Evolutionary conservation across 1,140 invertebrate genomes (phyloP), one percentile per base, ranked within the genome.

Genomic region (Zaprionus ornatus): DNA sequence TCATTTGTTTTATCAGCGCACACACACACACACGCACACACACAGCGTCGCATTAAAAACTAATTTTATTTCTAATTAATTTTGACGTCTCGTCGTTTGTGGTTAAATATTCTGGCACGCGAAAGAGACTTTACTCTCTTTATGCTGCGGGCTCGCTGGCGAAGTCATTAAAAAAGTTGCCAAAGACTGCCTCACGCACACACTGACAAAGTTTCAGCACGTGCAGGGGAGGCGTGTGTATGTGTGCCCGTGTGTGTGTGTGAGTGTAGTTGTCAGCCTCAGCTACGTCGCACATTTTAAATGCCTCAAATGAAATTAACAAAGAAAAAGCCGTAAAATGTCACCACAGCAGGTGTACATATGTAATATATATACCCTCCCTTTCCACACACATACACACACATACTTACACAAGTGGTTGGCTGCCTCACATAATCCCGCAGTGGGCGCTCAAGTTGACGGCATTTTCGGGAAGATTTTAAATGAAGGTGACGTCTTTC

Each of bases 21-120:
- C 74, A 69, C 48, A 74, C 48, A 61, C 48, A 79, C 27, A 69
- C 37, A 29, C 35, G 54, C 64, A 69, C 19, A 61, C 37, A 42
- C 17, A 59, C 35, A n/a, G n/a, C 80, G 69, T 87, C 74, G 80
- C 80, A 87, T 88, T 87, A 87, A 87, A 87, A 87, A 87, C 84
- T 87, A 87, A 87, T 87, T 87, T 88, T 87, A 87, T 87, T 87
- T 87, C 84, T 88, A 88, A 88, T 88, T 88, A 88, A 88, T 88
- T 88, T 88, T 88, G 84, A 88, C 84, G 85, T 88, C 85, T 88
- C 80, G 84, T 88, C 84, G 84, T 90, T 88, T 88, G 84, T 74
- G 84, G 84, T 90, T 88, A 88, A 88, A 88, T 88, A 88, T 88
- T 84, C 85, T 79, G 74, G 84, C 84, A 84, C 80, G 84, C 85